Conservation (phyloP, 2,797 vertebrate genomes). For the Enteromius thamalakanensis region DNA sequence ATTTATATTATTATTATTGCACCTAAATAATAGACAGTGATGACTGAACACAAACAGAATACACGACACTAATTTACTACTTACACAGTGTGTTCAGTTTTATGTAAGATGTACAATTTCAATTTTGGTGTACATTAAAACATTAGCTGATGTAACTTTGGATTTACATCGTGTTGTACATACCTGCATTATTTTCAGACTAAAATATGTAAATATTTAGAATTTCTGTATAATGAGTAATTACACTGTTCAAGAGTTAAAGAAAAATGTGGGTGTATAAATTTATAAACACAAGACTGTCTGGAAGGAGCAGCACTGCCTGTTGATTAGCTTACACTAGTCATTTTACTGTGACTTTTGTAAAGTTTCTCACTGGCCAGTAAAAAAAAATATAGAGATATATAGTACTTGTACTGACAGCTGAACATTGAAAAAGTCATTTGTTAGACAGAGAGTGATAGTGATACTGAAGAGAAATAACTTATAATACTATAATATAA, state of each 20-base stretch:
- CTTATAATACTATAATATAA: background rate
- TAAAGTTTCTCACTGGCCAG: background rate
- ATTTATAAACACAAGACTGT: background rate
- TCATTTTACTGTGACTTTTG: background rate
- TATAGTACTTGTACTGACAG: background rate
- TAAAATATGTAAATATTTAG: background rate
- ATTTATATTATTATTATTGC: slow-evolving; percentile 1
- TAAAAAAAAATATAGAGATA: background rate
- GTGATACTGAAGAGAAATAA: no score
- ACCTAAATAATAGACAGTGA: background rate
- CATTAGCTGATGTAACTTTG: background rate
- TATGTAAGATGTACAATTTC: background rate
- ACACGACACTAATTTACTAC: background rate
- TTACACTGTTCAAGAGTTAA: background rate
- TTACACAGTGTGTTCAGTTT: background rate
- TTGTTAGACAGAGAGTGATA: background rate
- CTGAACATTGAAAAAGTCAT: background rate
- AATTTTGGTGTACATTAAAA: background rate
- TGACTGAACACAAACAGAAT: background rate
- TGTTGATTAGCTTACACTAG: background rate
- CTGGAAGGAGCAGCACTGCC: background rate
- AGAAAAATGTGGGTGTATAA: background rate
- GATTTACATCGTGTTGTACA: background rate
- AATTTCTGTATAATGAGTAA: slow-evolving; percentile 4
- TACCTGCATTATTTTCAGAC: background rate